Base-by-base conservation (phyloP, 2,797 vertebrate species). In the Poecilia velifera region DNA sequence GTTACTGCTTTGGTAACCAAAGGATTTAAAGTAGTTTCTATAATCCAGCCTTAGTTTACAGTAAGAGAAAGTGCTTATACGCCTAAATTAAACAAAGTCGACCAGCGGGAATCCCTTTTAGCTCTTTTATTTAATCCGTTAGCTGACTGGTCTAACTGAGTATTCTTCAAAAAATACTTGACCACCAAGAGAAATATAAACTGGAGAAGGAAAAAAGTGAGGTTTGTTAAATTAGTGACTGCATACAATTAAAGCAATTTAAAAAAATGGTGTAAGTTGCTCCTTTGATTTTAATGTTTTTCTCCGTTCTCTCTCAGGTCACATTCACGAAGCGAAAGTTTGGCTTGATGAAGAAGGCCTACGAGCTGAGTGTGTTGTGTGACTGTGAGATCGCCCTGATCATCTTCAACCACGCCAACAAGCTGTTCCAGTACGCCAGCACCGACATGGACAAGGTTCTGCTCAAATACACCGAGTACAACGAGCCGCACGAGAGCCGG, bases 371-470 rank as follows among this genome's bases (percentile, higher is more conserved):
- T 87, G 97, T 98, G 80, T 93, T 98, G 89, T 98, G 98, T 89
- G 97, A 98, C 96, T 98, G 98, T 87, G 98, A 98, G 95, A 98
- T 98, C 78, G 98, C 97, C 68, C 97, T 98, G 95, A 98, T 98
- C 95, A 98, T 98, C 96, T 98, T 98, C 95, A 98, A 98, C 96
- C 97, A 97, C 84, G 97, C 98, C 43, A 98, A 98, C 96, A 98
- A 98, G 92, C 96, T 98, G 93, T 98, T 98, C 93, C 98, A 98
- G 92, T 98, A 98, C 43, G 97, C 98, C 95, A 98, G 97, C 94
- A 98, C 97, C 46, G 97, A 98, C 90, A 98, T 98, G 98, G 97
- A 98, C 95, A 98, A 98, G 94, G 97, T 98, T 82, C 93, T 98
- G 66, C 97, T 98, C 92, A 98, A 98, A 94, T 98, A 98, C 87